These are phyloP conservation scores for Diorhabda sublineata DNA, from an alignment of 1,140 invertebrate species.

Conservation along the genomic window DNA sequence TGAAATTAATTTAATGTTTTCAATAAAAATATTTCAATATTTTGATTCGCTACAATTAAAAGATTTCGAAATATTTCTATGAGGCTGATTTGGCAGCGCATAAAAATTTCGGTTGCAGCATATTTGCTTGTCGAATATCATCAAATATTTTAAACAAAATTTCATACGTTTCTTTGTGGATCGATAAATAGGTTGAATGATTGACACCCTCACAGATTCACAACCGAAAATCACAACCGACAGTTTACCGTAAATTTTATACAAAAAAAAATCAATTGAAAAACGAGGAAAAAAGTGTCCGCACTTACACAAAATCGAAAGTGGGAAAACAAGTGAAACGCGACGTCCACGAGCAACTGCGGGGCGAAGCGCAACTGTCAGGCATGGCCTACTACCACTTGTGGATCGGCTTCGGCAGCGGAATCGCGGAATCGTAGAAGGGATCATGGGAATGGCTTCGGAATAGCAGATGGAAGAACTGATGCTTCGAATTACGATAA, in stretches of 20 bases:
- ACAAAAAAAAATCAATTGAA: conserved; percentile 4
- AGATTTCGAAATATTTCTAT: too few relatives aligned
- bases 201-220: background rate
- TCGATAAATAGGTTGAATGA: too few relatives aligned
- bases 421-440: conserved; percentile 14
- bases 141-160: too few relatives aligned
- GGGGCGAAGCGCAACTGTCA: conserved; percentile 25
- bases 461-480: conserved; percentile 5
- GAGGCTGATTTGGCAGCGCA: too few relatives aligned
- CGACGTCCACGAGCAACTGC: background rate
- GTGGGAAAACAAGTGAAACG: conserved; percentile 14
- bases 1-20: too few relatives aligned
- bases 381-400: conserved; percentile 29
- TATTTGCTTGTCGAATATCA: too few relatives aligned
- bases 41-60: too few relatives aligned
- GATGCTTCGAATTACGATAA: background rate
- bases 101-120: too few relatives aligned
- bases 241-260: background rate
- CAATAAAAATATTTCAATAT: too few relatives aligned
- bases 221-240: conserved; percentile 7
- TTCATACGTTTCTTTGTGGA: too few relatives aligned
- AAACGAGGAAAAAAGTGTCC: conserved; percentile 6
- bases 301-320: conserved; percentile 17
- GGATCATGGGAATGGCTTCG: conserved; percentile 12
- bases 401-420: conserved; percentile 18